Evolutionary conservation across 2,888 invertebrate species (phyloP).

Genomic region (Strigamia maritima): DNA sequence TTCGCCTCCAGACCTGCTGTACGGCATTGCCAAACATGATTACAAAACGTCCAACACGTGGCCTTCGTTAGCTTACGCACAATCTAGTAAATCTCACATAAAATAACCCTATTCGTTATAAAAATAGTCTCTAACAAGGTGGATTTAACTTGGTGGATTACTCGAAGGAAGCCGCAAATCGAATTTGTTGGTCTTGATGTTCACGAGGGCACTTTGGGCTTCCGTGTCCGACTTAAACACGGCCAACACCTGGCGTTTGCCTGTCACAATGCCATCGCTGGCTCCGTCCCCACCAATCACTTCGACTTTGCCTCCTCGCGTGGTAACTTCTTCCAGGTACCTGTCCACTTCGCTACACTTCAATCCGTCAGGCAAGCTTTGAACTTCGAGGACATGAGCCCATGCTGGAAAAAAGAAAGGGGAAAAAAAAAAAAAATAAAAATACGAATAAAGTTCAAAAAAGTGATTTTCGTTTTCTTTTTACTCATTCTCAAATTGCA

Average conservation of each 20-base stretch:
- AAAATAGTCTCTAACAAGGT: slow-evolving; percentile 39
- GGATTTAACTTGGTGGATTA: slow-evolving; percentile 39
- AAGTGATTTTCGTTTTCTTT: too few species aligned
- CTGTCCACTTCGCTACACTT: slow-evolving; percentile 44
- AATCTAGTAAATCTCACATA: slow-evolving; percentile 38
- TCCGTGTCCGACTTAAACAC: slow-evolving; percentile 45
- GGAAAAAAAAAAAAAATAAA: slow-evolving; percentile 35
- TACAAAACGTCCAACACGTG: slow-evolving; percentile 33
- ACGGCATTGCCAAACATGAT: slow-evolving; percentile 40
- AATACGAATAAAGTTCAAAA: too few species aligned
- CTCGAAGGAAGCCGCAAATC: slow-evolving; percentile 42
- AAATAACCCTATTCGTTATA: slow-evolving; percentile 38
- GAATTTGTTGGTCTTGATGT: slow-evolving; percentile 45
- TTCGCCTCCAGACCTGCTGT: slow-evolving; percentile 40
- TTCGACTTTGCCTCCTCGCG: slow-evolving; percentile 45
- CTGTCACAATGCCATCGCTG: slow-evolving; percentile 42
- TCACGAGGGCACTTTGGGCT: slow-evolving; percentile 45
- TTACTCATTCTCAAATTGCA: not conserved
- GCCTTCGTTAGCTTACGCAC: slow-evolving; percentile 9
- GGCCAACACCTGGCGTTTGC: slow-evolving; percentile 44
- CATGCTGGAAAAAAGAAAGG: slow-evolving; percentile 37
- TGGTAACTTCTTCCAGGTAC: slow-evolving; percentile 45
- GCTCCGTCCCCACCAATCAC: slow-evolving; percentile 42
- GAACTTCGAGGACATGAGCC: slow-evolving; percentile 44
- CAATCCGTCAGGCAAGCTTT: slow-evolving; percentile 45